Evolutionary conservation across 2,888 invertebrate genomes (phyloP).

Genomic region (Andricus quercusramuli): DNA sequence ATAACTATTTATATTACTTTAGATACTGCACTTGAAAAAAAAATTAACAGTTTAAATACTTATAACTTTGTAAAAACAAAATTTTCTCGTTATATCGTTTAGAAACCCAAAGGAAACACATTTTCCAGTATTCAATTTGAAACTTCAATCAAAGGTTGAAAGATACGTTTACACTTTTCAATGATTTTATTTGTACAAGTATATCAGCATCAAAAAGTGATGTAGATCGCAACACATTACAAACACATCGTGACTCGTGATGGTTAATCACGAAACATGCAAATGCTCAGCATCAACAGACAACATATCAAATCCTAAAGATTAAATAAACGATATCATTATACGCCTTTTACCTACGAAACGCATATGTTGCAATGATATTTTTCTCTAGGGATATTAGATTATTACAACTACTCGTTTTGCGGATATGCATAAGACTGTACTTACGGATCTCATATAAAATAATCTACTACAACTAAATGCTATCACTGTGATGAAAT

Average conservation of each 20-base stretch:
- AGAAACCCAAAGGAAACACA: no score
- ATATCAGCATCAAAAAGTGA: conserved; percentile 40
- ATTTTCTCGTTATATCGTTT: no score
- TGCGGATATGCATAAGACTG: conserved; percentile 28
- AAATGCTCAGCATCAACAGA: conserved; percentile 36
- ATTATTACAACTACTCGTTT: conserved; percentile 34
- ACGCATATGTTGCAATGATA: background rate
- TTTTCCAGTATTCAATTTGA: no score
- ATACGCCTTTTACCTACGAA: conserved; percentile 9
- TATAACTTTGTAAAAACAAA: no score
- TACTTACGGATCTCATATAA: conserved; percentile 52
- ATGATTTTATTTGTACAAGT: conserved; percentile 38
- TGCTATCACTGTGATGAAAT: conserved; percentile 48
- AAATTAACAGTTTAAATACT: no score
- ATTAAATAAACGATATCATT: conserved; percentile 24
- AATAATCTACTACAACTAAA: conserved; percentile 54
- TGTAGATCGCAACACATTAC: conserved; percentile 30
- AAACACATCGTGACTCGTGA: conserved; percentile 12
- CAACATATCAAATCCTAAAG: conserved; percentile 33
- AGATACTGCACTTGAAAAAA: no score
- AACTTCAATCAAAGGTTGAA: background rate
- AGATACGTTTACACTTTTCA: conserved; percentile 28
- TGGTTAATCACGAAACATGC: conserved; percentile 26
- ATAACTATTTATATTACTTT: no score
- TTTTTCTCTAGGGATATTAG: conserved; percentile 21